Base-by-base conservation (phyloP, 92 coral and sea anemone species). In the Siderastrea radians region DNA sequence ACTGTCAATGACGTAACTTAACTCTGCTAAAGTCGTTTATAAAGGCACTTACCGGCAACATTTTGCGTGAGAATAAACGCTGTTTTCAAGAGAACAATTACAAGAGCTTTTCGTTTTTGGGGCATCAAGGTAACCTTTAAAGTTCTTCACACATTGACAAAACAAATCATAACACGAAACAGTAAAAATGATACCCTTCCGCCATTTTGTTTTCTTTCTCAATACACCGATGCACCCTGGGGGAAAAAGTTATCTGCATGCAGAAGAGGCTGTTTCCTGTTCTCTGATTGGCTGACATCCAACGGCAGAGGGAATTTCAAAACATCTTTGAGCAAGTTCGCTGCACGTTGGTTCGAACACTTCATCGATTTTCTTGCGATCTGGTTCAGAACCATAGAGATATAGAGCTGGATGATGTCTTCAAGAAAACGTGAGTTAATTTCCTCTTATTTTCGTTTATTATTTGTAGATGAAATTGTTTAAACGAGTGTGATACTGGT, bases 261-360 rank as follows among this genome's bases (percentile, higher is more conserved):
- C 49, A 61, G 58, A 50, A 81, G 92, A 92, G 93, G 87, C 93
- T 81, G 58, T 65, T 6, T 80, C 46, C 70, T 46, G 86, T 8
- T 10, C n/a, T 72, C 63, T 90, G 95, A 93, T 93, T 93, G 95
- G 95, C 75, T 77, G n/a, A 70, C 49, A 55, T 58, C 59, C 57
- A 93, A 93, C 79, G 80, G 95, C 49, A 72, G 77, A 67, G 77
- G 87, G 89, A 82, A 60, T 92, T 93, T 93, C 85, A 85, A 93
- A 81, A 80, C 81, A 82, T n/a, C 72, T 54, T 46, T 13, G 72
- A 49, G 67, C 84, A 68, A 80, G 74, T 47, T 17, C 85, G 76
- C 50, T 45, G 80, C 87, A 73, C 80, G 80, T 74, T 83, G 87
- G 79, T 83, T 83, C 80, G 87, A 83, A 83, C 73, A 69, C 76